A percentile compares a stretch with the other conserved stretches of the same genome.
Evolutionary conservation across 2,113 vertebrate genomes (phyloP).

Genomic region (Archilochus colubris): DNA sequence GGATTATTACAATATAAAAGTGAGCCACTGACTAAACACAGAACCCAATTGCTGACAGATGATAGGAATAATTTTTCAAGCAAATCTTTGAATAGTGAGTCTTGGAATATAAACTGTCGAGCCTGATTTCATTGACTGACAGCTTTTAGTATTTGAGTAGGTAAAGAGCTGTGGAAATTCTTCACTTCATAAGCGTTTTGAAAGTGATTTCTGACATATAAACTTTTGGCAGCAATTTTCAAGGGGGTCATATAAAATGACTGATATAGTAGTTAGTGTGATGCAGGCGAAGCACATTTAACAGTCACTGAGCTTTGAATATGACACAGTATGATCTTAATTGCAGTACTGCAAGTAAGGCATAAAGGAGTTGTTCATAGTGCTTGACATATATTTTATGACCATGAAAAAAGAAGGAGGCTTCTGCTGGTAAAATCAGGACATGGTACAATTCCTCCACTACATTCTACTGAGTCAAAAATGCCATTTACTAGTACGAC

Average conservation of each 20-base stretch:
- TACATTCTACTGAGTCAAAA: slow-evolving; percentile 38
- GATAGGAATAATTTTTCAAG: slow-evolving; percentile 65
- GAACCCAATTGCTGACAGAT: slow-evolving; percentile 38
- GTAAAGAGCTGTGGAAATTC: slow-evolving; percentile 73
- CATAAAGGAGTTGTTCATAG: slow-evolving; percentile 31
- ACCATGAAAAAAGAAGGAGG: slow-evolving; percentile 24
- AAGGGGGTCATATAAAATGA: slow-evolving; percentile 75
- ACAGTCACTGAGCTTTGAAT: slow-evolving; percentile 52
- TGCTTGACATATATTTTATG: slow-evolving; percentile 58
- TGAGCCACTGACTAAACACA: slow-evolving; percentile 65
- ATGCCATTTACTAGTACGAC: not conserved
- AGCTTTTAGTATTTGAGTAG: slow-evolving; percentile 72
- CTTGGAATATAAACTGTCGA: slow-evolving; percentile 52
- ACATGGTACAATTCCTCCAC: not conserved
- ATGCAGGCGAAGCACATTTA: slow-evolving; percentile 61
- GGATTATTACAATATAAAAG: slow-evolving; percentile 39
- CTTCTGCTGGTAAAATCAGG: slow-evolving; percentile 37
- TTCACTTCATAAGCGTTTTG: slow-evolving; percentile 72
- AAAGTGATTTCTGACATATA: slow-evolving; percentile 75
- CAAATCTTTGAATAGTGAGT: slow-evolving; percentile 52
- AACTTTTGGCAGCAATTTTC: slow-evolving; percentile 82
- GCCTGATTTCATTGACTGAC: slow-evolving; percentile 72
- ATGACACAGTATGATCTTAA: slow-evolving; percentile 69
- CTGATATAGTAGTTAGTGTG: slow-evolving; percentile 73
- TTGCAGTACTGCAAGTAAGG: slow-evolving; percentile 51